phyloP scores from a whole-genome alignment of 2,888 invertebrate genomes.

The Gymnocheta viridis region DNA sequence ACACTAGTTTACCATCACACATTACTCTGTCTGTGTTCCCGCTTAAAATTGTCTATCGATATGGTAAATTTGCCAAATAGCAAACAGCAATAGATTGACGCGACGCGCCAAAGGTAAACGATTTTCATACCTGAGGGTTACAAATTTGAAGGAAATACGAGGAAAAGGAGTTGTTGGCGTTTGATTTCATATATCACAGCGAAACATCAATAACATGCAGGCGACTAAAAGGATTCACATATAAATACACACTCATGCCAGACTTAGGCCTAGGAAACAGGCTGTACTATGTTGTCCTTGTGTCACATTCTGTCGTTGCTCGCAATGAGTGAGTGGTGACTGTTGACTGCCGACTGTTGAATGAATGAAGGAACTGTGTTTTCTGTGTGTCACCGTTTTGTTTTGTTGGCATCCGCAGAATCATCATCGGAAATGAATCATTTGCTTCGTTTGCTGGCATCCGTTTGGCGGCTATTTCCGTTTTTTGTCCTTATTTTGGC shows the following conservation, averaged over 20 bases:
- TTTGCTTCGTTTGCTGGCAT: constrained; percentile 81
- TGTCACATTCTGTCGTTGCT: constrained; percentile 21
- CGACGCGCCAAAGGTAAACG: constrained; percentile 55
- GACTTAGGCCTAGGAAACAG: constrained; percentile 13
- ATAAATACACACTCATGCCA: background rate
- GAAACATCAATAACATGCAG: constrained; percentile 65
- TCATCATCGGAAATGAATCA: constrained; percentile 81
- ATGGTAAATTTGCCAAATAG: constrained; percentile 58
- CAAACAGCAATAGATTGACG: constrained; percentile 22
- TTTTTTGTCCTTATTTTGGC: constrained; percentile 74
- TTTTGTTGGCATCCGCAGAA: constrained; percentile 75
- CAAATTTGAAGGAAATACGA: constrained; percentile 9
- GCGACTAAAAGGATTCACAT: constrained; percentile 27
- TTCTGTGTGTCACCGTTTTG: constrained; percentile 57
- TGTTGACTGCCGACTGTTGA: constrained; percentile 18
- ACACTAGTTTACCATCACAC: constrained; percentile 1
- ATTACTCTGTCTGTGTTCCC: background rate
- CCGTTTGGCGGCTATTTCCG: constrained; percentile 81
- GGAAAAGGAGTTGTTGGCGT: constrained; percentile 42
- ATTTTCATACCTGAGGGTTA: constrained; percentile 53
- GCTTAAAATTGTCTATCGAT: constrained; percentile 45
- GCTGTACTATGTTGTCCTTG: constrained; percentile 23
- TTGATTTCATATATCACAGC: constrained; percentile 67
- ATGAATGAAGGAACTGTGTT: constrained; percentile 9
- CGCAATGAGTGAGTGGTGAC: constrained; percentile 1